Base-by-base conservation (phyloP, 2,888 invertebrate species). In the Ormyrus labotus region DNA sequence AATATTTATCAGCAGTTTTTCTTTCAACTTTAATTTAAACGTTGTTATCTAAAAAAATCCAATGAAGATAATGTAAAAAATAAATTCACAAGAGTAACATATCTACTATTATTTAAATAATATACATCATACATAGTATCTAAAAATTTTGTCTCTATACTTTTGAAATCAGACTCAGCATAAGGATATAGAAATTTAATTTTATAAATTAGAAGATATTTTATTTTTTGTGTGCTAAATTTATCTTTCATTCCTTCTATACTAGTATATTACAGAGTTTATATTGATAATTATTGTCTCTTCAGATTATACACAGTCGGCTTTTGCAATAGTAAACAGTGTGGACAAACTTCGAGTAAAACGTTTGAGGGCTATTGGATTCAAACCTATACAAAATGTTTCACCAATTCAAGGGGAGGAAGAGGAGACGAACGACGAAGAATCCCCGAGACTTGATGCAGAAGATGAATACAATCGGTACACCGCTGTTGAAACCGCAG, bases 321-420 rank as follows among this genome's bases (percentile, higher is more conserved):
- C 90, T 5, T 90, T 90, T 72, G 90, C 87, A 6, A 88, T 90
- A 53, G 89, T 90, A n/a, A 86, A 87, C 68, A 82, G 85, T n/a
- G 81, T 85, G 2, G 86, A 88, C 48, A 87, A 86, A 64, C 55
- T 86, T 10, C 84, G 87, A 74, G 87, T 90, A 60, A 87, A 87
- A 6, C 85, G 87, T n/a, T 82, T 90, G 6, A 84, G 89, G 58
- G 88, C 90, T 0, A 90, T 90, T 68, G 90, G 90, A 7, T 90
- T 90, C 64, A 87, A 86, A 63, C 90, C 90, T 6, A 90, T 90
- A 72, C 60, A 51, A 47, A 69, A 48, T 51, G 58, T 13, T 53
- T 78, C 81, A 34, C 69, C 80, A 0, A 69, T 74, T 19, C 19
- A 19, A 19, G 19, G 19, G 34, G 75, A 80, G 34, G 73, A 77